Base-by-base conservation (phyloP, 53 echinoderm and acorn worm genomes). In the Henricia sp. region DNA sequence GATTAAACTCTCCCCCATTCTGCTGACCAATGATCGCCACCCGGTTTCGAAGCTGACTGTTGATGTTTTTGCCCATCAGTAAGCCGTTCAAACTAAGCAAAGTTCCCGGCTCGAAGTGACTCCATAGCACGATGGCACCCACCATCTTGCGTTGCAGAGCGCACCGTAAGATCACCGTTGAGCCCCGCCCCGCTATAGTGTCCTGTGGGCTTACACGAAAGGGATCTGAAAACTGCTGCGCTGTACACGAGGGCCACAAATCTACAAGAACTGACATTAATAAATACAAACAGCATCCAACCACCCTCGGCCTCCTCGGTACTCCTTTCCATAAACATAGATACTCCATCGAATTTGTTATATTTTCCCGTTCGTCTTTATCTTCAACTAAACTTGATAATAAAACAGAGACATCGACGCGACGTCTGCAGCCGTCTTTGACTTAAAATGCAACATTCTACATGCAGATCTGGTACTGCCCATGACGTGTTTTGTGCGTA, bases 1-100 rank as follows among this genome's bases (percentile, higher is more conserved):
- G 71, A 29, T 93, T 72, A 32, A 85, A 87, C 21, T 93, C 90
- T 12, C 93, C 93, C 1, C 40, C 28, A 19, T 42, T 70, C 37
- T 62, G 58, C 42, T 84, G 52, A 4, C 84, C 84, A 19, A 77
- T 78, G 43, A 93, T 38, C 0, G 57, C 32, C 56, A 57, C 67
- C 36, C 89, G 80, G 33, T 48, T 46, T 6, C 24, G 36, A n/a
- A 80, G 30, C 17, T 64, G 23, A 23, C 26, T 60, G 17, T 77
- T 77, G 37, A 77, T 12, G 1, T 58, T 28, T 21, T 16, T 20
- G 41, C 43, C 32, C 4, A 58, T n/a, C 6, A 63, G 19, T 6
- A 71, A 29, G 43, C 46, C n/a, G 29, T 62, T 63, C 16, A 46
- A n/a, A 64, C 65, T 50, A 16, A 27, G 57, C 36, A 42, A 35